Conservation (phyloP, 2,888 invertebrate species). For the Caenorhabditis angaria region DNA sequence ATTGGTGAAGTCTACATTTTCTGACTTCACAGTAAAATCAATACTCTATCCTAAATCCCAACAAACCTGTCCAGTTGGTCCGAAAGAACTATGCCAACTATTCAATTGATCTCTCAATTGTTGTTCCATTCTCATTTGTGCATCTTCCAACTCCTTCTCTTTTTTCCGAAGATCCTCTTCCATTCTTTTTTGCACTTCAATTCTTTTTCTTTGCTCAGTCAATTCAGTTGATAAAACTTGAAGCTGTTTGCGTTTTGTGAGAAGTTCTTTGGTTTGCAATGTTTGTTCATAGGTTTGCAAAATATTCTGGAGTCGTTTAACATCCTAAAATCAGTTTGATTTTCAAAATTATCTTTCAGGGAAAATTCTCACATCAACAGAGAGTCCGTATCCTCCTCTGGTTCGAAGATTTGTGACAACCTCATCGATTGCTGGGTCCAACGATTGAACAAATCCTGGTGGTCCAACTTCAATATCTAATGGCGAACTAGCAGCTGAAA, state of each 20-base stretch:
- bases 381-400: constrained; percentile 39
- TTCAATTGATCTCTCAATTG: constrained; percentile 50
- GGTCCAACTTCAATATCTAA: constrained; percentile 25
- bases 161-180: constrained; percentile 51
- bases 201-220: constrained; percentile 50
- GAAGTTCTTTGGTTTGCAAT: constrained; percentile 57
- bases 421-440: constrained; percentile 51
- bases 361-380: constrained; percentile 34
- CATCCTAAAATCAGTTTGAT: constrained; percentile 42
- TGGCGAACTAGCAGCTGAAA: not conserved
- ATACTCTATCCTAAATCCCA: too few species aligned
- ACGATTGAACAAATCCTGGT: constrained; percentile 43
- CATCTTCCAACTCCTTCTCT: constrained; percentile 48
- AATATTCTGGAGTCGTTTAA: constrained; percentile 51
- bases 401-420: constrained; percentile 49
- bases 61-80: constrained; percentile 35
- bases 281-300: constrained; percentile 56
- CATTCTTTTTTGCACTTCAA: constrained; percentile 49
- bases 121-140: constrained; percentile 48
- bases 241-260: constrained; percentile 49
- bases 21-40: too few species aligned
- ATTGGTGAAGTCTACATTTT: not conserved
- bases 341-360: not conserved
- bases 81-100: constrained; percentile 48
- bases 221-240: constrained; percentile 56